These are phyloP conservation scores for Sphaerophoria taeniata DNA, from an alignment of 2,888 invertebrate species.

Conservation along the genomic window DNA sequence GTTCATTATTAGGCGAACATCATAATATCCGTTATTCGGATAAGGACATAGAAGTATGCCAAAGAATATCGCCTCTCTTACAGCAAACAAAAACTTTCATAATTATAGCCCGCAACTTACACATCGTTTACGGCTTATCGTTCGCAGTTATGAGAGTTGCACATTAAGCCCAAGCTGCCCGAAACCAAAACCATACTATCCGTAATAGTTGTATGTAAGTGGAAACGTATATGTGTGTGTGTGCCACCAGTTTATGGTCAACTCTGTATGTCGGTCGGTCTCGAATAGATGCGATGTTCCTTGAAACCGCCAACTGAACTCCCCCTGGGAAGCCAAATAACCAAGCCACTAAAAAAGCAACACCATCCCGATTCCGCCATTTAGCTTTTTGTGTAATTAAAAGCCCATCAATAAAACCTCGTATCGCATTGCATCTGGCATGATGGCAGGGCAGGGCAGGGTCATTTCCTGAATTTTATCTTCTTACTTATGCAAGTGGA, in stretches of 20 bases:
- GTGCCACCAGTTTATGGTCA: conserved; percentile 41
- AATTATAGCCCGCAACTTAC: conserved; percentile 68
- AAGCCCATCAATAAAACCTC: conserved; percentile 73
- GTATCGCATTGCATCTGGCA: conserved; percentile 71
- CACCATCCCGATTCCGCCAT: conserved; percentile 49
- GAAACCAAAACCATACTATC: conserved; percentile 34
- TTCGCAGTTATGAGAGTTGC: conserved; percentile 67
- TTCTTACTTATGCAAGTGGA: conserved; percentile 63
- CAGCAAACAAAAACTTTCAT: conserved; percentile 62
- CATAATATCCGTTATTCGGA: conserved; percentile 40
- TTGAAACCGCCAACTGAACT: conserved; percentile 70
- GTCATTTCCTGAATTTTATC: conserved; percentile 75
- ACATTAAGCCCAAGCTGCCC: conserved; percentile 46
- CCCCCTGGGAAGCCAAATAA: conserved; percentile 56
- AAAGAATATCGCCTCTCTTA: conserved; percentile 50
- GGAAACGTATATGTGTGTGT: neutral
- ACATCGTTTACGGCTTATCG: conserved; percentile 73
- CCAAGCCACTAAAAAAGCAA: conserved; percentile 50
- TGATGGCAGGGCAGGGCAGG: conserved; percentile 61
- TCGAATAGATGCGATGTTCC: conserved; percentile 49
- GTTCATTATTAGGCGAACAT: conserved; percentile 18
- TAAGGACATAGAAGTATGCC: conserved; percentile 38
- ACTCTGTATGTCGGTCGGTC: neutral
- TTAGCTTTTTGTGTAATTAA: conserved; percentile 60
- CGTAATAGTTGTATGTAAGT: neutral